Percentiles rank a stretch among this genome's conserved stretches.
These are phyloP conservation scores for Scaptomyza parva DNA, from an alignment of 2,888 invertebrate species.

Conservation along the genomic window DNA sequence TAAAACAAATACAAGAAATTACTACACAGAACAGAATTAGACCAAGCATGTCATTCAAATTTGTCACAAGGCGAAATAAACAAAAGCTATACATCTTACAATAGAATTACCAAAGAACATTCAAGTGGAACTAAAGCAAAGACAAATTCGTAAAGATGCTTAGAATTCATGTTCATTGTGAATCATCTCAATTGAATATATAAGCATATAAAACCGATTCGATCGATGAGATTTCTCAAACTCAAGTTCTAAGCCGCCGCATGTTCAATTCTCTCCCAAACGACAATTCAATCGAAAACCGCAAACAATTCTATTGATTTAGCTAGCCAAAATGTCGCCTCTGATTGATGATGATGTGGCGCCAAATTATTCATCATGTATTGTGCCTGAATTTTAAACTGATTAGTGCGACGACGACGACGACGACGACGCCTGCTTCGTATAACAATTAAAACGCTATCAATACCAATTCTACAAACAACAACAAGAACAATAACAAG, in stretches of 20 bases:
- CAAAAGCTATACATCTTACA: background rate
- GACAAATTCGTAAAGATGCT: background rate
- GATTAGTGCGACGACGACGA: constrained; percentile 46
- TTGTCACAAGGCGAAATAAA: background rate
- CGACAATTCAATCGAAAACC: constrained; percentile 4
- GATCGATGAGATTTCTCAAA: constrained; percentile 4
- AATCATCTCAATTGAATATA: background rate
- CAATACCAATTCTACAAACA: constrained; percentile 42
- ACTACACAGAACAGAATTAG: no score
- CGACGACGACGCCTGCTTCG: constrained; percentile 26
- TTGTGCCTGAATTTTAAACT: constrained; percentile 44
- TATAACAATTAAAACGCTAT: constrained; percentile 43
- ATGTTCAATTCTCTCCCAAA: no score
- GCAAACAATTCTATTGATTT: constrained; percentile 13
- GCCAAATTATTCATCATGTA: constrained; percentile 41
- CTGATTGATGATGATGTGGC: constrained; percentile 62
- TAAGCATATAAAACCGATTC: background rate
- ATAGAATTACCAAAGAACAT: background rate
- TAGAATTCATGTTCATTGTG: background rate
- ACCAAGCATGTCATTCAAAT: background rate
- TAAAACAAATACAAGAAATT: background rate
- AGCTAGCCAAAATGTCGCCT: constrained; percentile 37
- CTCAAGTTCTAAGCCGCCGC: background rate
- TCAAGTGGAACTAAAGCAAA: background rate
- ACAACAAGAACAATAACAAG: constrained; percentile 22